Percentiles rank a stretch among this genome's conserved stretches.
phyloP scores from a whole-genome alignment of 1,140 invertebrate genomes.

The Eriocheir sinensis region DNA sequence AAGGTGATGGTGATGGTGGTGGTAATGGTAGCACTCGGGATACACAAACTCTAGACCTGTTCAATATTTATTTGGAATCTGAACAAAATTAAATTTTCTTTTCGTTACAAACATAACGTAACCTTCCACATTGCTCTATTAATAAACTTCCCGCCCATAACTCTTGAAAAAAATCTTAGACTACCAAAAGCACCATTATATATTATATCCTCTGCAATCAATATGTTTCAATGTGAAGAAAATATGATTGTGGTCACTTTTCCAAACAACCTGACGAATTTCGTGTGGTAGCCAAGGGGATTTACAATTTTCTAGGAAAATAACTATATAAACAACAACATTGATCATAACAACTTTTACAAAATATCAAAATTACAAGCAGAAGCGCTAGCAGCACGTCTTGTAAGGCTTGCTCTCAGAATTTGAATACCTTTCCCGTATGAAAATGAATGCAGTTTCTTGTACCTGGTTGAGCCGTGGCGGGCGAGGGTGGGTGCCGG shows the following conservation, averaged over 20 bases:
- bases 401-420: slow-evolving; percentile 61
- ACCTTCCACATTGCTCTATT: slow-evolving; percentile 58
- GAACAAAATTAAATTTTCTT: slow-evolving; percentile 72
- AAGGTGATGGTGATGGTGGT: not conserved
- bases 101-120: slow-evolving; percentile 58
- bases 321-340: slow-evolving; percentile 78
- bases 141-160: slow-evolving; percentile 52
- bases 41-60: slow-evolving; percentile 60
- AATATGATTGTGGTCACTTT: slow-evolving; percentile 45
- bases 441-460: slow-evolving; percentile 42
- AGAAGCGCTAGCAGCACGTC: slow-evolving; percentile 69
- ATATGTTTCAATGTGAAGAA: slow-evolving; percentile 52
- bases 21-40: not conserved
- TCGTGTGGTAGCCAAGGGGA: slow-evolving; percentile 52
- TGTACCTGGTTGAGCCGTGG: slow-evolving; percentile 19
- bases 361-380: slow-evolving; percentile 77
- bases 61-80: slow-evolving; percentile 77
- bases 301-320: slow-evolving; percentile 75
- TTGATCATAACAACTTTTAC: slow-evolving; percentile 77
- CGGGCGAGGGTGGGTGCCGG: not conserved
- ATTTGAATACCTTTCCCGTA: slow-evolving; percentile 49
- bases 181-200: slow-evolving; percentile 75
- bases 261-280: slow-evolving; percentile 55
- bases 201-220: slow-evolving; percentile 36
- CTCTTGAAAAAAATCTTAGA: slow-evolving; percentile 63